phyloP scores from a whole-genome alignment of 2,888 invertebrate genomes.

The Drosophila paranaensis region DNA sequence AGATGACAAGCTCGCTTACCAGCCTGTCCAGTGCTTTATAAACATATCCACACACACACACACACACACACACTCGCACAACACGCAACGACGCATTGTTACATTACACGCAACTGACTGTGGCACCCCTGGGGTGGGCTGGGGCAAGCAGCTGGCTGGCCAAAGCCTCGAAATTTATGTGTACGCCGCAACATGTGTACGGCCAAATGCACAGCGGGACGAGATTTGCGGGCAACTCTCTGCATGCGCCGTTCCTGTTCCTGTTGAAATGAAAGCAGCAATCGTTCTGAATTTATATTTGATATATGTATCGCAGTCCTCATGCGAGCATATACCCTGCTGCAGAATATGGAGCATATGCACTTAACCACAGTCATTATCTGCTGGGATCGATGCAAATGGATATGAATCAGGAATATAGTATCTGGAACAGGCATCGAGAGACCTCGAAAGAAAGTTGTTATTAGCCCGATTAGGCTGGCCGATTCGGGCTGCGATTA shows the following conservation, averaged over 20 bases:
- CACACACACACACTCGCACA: neutral
- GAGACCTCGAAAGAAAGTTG: neutral
- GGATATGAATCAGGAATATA: neutral
- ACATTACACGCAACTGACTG: conserved; percentile 64
- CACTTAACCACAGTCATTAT: neutral
- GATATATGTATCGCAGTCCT: conserved; percentile 33
- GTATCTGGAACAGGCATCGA: neutral
- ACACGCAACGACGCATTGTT: conserved; percentile 50
- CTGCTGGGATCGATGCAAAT: neutral
- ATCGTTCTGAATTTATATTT: conserved; percentile 65
- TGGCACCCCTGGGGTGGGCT: conserved; percentile 34
- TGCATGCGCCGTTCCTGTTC: conserved; percentile 38
- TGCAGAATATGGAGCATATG: conserved; percentile 6
- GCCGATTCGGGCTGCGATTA: neutral
- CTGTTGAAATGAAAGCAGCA: conserved; percentile 75
- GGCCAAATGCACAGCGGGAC: conserved; percentile 65
- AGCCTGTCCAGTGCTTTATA: conserved; percentile 47
- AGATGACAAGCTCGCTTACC: conserved; percentile 58
- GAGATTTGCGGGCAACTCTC: conserved; percentile 25
- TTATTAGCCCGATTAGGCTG: neutral
- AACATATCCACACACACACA: conserved; percentile 34
- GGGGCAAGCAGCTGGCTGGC: conserved; percentile 11
- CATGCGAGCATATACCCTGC: conserved; percentile 30
- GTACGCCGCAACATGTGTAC: conserved; percentile 41
- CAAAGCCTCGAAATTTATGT: conserved; percentile 59